Evolutionary conservation across 2,113 vertebrate species (phyloP).

Genomic region (Crotalus tigris): DNA sequence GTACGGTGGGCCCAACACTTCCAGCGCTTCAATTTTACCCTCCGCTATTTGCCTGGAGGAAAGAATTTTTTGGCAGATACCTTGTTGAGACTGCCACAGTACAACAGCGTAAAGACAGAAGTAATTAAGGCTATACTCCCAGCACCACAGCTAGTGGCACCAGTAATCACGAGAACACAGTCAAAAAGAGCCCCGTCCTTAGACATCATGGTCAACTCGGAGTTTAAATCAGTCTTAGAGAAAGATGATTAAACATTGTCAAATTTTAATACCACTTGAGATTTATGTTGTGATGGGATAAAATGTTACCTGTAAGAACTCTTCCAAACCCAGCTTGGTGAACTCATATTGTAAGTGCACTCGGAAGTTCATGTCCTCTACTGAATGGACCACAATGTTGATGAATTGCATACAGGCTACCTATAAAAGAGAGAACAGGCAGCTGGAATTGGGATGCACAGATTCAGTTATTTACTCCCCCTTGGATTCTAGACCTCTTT

Average conservation of each 20-base stretch:
- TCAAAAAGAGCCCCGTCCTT: too few relatives aligned
- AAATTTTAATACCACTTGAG: background rate
- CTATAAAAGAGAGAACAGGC: slow-evolving; percentile 60
- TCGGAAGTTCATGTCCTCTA: slow-evolving; percentile 98
- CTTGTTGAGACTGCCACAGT: too few relatives aligned
- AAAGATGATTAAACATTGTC: background rate
- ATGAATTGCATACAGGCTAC: slow-evolving; percentile 99
- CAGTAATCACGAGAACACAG: too few relatives aligned
- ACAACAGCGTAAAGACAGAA: too few relatives aligned
- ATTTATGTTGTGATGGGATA: background rate
- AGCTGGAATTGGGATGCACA: background rate
- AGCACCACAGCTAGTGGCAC: too few relatives aligned
- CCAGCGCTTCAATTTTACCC: too few relatives aligned
- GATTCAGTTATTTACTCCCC: background rate
- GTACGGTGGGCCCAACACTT: too few relatives aligned
- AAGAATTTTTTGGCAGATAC: too few relatives aligned
- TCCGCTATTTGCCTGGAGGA: too few relatives aligned
- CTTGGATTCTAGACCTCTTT: background rate
- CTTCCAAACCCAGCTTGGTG: slow-evolving; percentile 93
- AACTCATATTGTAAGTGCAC: slow-evolving; percentile 96
- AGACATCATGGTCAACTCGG: too few relatives aligned
- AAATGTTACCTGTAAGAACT: slow-evolving; percentile 86
- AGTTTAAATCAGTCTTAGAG: too few relatives aligned
- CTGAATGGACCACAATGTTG: slow-evolving; percentile 97
- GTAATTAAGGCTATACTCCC: too few relatives aligned